These are phyloP conservation scores for Chloropsis hardwickii DNA, from an alignment of 2,113 vertebrate genomes.

Conservation along the genomic window DNA sequence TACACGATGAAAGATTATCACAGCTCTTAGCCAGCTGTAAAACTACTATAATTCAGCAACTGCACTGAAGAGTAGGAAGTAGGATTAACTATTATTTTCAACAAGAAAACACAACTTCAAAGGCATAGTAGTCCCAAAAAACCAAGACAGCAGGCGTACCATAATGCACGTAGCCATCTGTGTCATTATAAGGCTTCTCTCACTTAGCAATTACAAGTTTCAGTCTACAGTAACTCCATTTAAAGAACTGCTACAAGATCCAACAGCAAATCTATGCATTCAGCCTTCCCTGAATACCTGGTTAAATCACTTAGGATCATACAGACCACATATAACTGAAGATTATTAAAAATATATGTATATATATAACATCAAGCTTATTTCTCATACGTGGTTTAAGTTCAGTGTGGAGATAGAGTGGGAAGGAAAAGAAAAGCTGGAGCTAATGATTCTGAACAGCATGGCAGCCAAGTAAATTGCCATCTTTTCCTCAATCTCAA, in stretches of 20 bases:
- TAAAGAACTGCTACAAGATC: background rate
- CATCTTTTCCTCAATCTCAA: background rate
- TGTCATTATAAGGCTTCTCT: background rate
- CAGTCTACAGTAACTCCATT: background rate
- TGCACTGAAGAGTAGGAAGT: background rate
- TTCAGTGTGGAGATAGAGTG: too few species aligned
- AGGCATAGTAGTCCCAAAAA: background rate
- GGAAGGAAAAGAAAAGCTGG: background rate
- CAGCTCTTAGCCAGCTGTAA: background rate
- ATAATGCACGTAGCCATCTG: rapidly evolving
- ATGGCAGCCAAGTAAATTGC: background rate
- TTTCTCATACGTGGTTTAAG: background rate
- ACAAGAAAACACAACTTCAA: background rate
- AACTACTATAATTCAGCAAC: background rate
- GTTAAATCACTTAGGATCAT: background rate
- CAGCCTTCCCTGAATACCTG: background rate
- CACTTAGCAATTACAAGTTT: background rate
- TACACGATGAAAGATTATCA: background rate
- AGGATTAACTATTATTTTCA: background rate
- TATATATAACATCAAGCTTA: background rate
- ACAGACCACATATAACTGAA: background rate
- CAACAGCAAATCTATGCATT: background rate
- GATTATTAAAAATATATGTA: background rate
- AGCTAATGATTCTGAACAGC: background rate
- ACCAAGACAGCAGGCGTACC: background rate